Percentiles rank a stretch among this genome's conserved stretches.
Conservation (phyloP, 2,888 invertebrate species). For the Argyra leucocephala region DNA sequence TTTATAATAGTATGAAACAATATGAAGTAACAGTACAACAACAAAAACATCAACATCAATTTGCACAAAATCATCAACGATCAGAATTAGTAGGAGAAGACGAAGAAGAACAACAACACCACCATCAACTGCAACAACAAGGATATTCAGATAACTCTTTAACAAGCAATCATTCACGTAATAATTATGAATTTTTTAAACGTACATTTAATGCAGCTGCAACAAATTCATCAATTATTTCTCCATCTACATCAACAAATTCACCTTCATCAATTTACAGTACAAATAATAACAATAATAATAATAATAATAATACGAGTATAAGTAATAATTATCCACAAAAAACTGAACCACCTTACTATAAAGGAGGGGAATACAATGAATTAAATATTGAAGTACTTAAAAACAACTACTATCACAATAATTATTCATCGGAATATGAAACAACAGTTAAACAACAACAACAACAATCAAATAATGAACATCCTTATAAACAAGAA, state of each 20-base stretch:
- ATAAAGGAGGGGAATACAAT: background rate
- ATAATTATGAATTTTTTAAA: conserved; percentile 52
- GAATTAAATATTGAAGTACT: background rate
- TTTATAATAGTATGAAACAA: conserved; percentile 35
- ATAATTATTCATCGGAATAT: background rate
- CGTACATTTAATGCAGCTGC: conserved; percentile 49
- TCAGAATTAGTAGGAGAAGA: background rate
- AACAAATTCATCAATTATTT: conserved; percentile 26
- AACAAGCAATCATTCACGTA: conserved; percentile 31
- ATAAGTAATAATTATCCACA: background rate
- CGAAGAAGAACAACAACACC: conserved; percentile 25
- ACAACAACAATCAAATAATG: background rate
- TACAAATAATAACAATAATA: background rate
- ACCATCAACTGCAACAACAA: conserved; percentile 26
- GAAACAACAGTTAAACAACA: background rate
- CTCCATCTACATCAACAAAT: conserved; percentile 18
- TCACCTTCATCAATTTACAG: too few relatives aligned
- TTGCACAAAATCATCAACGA: conserved; percentile 27
- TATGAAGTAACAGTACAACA: conserved; percentile 30
- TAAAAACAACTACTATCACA: background rate
- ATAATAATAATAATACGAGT: background rate
- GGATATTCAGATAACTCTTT: conserved; percentile 23
- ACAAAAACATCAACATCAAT: conserved; percentile 18
- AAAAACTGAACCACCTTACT: background rate
- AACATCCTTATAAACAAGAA: background rate